phyloP scores from a whole-genome alignment of 2,113 vertebrate genomes.

The Bombycilla garrulus region DNA sequence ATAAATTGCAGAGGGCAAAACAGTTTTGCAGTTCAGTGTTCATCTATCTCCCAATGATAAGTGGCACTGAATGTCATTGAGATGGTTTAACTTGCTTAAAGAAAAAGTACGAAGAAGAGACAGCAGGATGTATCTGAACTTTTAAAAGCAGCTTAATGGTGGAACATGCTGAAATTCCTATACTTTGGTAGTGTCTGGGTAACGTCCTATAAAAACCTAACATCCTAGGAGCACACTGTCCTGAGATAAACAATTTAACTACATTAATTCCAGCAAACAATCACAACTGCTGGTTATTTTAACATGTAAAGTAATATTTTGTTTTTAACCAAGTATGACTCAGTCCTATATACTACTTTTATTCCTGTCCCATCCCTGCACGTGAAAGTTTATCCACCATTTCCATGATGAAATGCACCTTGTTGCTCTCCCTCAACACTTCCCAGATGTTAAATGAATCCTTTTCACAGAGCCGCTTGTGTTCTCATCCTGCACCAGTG shows the following conservation, averaged over 20 bases:
- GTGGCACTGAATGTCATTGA: background rate
- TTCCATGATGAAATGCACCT: background rate
- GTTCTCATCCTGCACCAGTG: background rate
- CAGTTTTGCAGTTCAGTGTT: background rate
- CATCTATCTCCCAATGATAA: background rate
- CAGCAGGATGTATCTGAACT: background rate
- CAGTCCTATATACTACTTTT: background rate
- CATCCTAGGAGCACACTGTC: background rate
- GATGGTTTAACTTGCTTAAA: background rate
- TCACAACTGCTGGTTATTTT: background rate
- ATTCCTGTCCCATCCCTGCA: background rate
- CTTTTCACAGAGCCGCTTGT: background rate
- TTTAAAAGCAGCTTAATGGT: background rate
- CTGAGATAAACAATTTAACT: background rate
- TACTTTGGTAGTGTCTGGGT: background rate
- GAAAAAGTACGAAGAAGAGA: background rate
- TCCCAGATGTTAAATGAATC: background rate
- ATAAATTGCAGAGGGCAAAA: background rate
- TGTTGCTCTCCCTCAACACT: background rate
- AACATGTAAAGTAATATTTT: background rate
- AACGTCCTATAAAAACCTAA: background rate
- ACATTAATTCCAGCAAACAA: background rate
- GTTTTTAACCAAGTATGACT: background rate
- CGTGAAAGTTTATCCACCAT: background rate
- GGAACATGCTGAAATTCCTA: background rate